A percentile compares a stretch with the other conserved stretches of the same genome.
phyloP scores from a whole-genome alignment of 2,797 vertebrate species.

The Falco cherrug region DNA sequence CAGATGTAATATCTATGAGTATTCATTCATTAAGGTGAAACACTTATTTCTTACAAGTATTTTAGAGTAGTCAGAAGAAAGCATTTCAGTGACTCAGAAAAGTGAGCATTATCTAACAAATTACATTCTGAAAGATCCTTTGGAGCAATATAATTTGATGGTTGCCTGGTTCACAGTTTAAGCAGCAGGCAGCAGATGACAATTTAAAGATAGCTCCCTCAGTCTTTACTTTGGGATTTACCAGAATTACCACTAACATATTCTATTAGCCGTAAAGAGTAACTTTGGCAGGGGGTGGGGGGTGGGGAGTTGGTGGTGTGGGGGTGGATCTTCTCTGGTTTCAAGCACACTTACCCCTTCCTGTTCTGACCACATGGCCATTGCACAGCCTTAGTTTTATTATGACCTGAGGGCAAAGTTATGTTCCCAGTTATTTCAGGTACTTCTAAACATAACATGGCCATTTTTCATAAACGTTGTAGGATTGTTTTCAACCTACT shows the following conservation, averaged over 20 bases:
- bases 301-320: background rate
- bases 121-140: background rate
- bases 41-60: background rate
- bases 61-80: background rate
- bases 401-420: background rate
- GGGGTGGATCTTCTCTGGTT: background rate
- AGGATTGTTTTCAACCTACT: background rate
- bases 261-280: background rate
- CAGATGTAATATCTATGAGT: background rate
- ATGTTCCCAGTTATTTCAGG: conserved; percentile 13
- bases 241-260: background rate
- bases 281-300: background rate
- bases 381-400: background rate
- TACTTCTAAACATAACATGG: background rate
- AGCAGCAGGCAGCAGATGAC: background rate
- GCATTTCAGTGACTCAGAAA: background rate
- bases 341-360: background rate
- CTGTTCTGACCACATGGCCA: conserved; percentile 2
- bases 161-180: background rate
- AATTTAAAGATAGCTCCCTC: background rate
- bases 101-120: background rate
- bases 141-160: background rate
- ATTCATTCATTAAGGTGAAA: background rate
- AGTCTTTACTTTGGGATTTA: background rate
- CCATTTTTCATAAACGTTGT: background rate